phyloP scores from a whole-genome alignment of 2,888 invertebrate genomes.

The Rhingia rostrata region DNA sequence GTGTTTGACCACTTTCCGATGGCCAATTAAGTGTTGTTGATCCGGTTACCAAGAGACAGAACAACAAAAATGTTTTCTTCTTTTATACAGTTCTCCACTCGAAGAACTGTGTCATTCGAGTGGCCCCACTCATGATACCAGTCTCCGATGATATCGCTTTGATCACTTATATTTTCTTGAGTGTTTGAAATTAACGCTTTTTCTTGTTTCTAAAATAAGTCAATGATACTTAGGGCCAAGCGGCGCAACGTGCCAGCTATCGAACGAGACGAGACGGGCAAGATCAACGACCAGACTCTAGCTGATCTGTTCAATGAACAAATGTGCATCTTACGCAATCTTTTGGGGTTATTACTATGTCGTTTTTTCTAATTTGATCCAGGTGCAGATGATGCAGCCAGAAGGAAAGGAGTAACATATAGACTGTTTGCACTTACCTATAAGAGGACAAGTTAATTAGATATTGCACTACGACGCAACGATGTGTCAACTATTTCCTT shows the following conservation, averaged over 20 bases:
- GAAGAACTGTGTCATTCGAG: constrained; percentile 36
- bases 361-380: constrained; percentile 27
- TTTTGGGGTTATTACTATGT: constrained; percentile 33
- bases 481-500: constrained; percentile 43
- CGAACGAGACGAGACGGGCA: constrained; percentile 3
- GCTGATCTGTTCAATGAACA: constrained; percentile 21
- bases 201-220: constrained; percentile 1
- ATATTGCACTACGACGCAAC: constrained; percentile 19
- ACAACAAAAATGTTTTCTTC: constrained; percentile 43
- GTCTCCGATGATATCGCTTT: not conserved
- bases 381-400: constrained; percentile 24
- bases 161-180: constrained; percentile 3
- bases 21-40: constrained; percentile 29
- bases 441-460: constrained; percentile 54
- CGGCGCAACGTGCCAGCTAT: not conserved
- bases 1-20: constrained; percentile 35
- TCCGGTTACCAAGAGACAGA: constrained; percentile 57
- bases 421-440: constrained; percentile 14
- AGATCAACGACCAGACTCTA: constrained; percentile 5
- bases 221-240: not conserved
- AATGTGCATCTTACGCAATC: constrained; percentile 30
- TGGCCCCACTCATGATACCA: not conserved
- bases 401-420: constrained; percentile 1
- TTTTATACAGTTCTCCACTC: constrained; percentile 16
- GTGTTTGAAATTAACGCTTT: not conserved